Evolutionary conservation across 2,113 vertebrate species (phyloP).

Genomic region (Callospermophilus lateralis): DNA sequence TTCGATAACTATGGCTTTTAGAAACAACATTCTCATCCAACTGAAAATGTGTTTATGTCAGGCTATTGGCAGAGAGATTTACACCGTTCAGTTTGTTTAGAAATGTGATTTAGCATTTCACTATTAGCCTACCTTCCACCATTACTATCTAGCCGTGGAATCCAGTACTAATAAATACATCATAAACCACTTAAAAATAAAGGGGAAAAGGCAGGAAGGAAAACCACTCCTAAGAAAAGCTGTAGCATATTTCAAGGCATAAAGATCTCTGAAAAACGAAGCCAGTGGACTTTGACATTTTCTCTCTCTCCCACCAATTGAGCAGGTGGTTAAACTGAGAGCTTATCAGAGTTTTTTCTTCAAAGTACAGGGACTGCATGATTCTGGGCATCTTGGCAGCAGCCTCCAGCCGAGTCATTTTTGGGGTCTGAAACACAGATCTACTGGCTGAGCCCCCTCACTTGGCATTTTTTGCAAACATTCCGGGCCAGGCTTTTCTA

Average conservation of each 20-base stretch:
- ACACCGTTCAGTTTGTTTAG: neutral
- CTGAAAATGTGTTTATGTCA: constrained; percentile 43
- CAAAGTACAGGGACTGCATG: constrained; percentile 33
- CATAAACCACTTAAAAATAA: constrained; percentile 45
- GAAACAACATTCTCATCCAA: constrained; percentile 28
- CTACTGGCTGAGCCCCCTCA: neutral
- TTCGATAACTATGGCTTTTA: constrained; percentile 31
- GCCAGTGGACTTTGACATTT: neutral
- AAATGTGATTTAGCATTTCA: constrained; percentile 59
- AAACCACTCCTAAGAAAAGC: neutral
- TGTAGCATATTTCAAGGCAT: neutral
- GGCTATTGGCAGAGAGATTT: neutral
- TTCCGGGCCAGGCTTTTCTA: constrained; percentile 41
- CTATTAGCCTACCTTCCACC: neutral
- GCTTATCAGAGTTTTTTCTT: constrained; percentile 49
- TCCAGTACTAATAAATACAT: neutral
- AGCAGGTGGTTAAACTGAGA: constrained; percentile 55
- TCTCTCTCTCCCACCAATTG: neutral
- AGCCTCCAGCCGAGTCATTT: neutral
- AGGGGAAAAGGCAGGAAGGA: neutral
- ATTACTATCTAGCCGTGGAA: constrained; percentile 1
- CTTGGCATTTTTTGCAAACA: constrained; percentile 60
- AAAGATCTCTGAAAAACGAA: constrained; percentile 21
- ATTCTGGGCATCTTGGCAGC: constrained; percentile 12
- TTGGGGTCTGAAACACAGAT: constrained; percentile 31